These are phyloP conservation scores for Lethrus apterus DNA, from an alignment of 1,140 invertebrate genomes.

Conservation along the genomic window DNA sequence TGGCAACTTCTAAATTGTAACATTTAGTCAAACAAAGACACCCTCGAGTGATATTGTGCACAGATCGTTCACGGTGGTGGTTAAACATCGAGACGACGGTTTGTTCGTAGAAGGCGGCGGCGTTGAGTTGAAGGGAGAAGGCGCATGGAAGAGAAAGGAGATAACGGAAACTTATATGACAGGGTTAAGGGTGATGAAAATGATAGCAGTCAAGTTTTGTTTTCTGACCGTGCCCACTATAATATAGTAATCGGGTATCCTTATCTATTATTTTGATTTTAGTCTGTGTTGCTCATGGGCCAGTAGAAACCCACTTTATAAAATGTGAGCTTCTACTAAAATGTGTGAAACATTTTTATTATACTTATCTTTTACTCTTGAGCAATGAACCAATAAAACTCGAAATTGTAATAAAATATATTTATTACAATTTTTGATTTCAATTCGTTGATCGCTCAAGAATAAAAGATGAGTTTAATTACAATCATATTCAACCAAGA, in stretches of 20 bases:
- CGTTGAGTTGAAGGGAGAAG: slow-evolving; percentile 10
- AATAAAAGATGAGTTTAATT: too few species aligned
- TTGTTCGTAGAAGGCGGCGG: slow-evolving; percentile 9
- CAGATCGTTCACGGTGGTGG: slow-evolving; percentile 18
- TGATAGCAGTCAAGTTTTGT: slow-evolving; percentile 38
- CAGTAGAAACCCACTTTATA: too few species aligned
- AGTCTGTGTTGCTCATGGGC: too few species aligned
- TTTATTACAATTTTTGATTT: too few species aligned
- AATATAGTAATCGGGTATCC: slow-evolving; percentile 13
- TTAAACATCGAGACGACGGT: slow-evolving; percentile 4
- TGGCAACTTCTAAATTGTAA: slow-evolving; percentile 41
- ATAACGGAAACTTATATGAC: slow-evolving; percentile 44
- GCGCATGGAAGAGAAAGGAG: slow-evolving; percentile 20
- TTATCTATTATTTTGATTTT: too few species aligned
- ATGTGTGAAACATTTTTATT: too few species aligned
- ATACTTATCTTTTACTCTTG: too few species aligned
- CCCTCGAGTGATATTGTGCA: slow-evolving; percentile 36
- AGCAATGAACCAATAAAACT: too few species aligned
- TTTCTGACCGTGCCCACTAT: slow-evolving; percentile 17
- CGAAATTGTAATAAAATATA: too few species aligned
- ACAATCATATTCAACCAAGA: too few species aligned
- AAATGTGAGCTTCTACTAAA: too few species aligned
- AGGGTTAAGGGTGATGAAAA: slow-evolving; percentile 44
- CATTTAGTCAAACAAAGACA: slow-evolving; percentile 41
- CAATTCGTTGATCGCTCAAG: too few species aligned